Evolutionary conservation across 1,140 invertebrate species (phyloP), one percentile per base, ranked within the genome.

Genomic region (Hylyphantes graminicola): DNA sequence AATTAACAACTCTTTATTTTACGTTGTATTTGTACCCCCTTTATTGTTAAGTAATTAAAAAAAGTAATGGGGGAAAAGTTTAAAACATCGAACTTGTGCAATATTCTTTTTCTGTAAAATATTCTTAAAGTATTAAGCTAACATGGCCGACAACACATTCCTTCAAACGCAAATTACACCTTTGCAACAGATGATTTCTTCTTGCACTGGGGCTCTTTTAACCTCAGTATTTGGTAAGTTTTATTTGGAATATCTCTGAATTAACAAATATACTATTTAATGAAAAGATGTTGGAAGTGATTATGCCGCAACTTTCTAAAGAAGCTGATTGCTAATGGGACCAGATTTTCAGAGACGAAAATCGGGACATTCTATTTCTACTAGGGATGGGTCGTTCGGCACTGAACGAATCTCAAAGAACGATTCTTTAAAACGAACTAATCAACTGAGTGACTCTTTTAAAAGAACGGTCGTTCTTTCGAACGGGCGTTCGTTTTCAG

Each of bases 111-210:
- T 12, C 13, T 48, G 59, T 17, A 51, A 76, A 63, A 76, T 67
- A 35, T 35, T 35, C 21, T 17, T n/a, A 8, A 11, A 63, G 19
- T 64, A 76, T 76, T 17, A 17, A n/a, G 11, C 54, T 55, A 19
- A 78, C 8, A 78, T 78, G 76, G 76, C 76, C 9, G 63, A 67
- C 50, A 67, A 61, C 13, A 76, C 54, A 72, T 19, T 21, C 61
- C 12, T 57, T 10, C 48, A 17, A 70, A 13, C 55, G n/a, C 70
- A 81, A 21, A 96, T 96, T 75, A 95, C 92, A 85, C 94, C 95
- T 0, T 89, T 92, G 81, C 96, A 98, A 90, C 96, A 98, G 92
- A 96, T 97, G 90, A 90, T 95, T 85, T 94, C 96, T 53, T 95
- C 96, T 63, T 96, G 96, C 88, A 93, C 94, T 59, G 96, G 96